A percentile compares a stretch with the other conserved stretches of the same genome.
Conservation (phyloP, 2,888 invertebrate species). For the Oligia fasciuncula region DNA sequence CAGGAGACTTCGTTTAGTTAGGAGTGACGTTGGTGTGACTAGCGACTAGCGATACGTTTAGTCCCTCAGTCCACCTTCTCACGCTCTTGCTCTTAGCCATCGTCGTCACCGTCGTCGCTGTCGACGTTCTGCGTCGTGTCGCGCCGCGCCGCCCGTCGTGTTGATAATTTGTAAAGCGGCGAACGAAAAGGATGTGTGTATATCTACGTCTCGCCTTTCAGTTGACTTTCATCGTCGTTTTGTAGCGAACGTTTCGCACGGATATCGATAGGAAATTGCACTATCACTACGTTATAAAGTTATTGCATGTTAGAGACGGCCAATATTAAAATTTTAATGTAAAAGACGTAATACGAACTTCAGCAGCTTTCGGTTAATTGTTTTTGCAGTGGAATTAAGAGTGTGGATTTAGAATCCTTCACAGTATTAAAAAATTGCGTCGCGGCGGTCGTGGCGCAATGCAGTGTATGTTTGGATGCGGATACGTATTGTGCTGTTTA, state of each 20-base stretch:
- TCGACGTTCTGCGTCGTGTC: conserved; percentile 71
- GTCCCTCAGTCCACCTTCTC: conserved; percentile 76
- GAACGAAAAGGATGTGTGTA: conserved; percentile 89
- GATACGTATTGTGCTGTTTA: conserved; percentile 83
- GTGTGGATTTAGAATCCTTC: conserved; percentile 72
- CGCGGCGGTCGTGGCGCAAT: conserved; percentile 88
- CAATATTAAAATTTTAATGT: conserved; percentile 68
- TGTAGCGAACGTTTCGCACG: conserved; percentile 89
- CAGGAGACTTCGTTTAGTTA: conserved; percentile 75
- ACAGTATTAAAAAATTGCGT: conserved; percentile 79
- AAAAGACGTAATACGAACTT: conserved; percentile 66
- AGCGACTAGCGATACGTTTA: conserved; percentile 80
- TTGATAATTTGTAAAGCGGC: conserved; percentile 87
- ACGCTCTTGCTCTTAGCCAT: conserved; percentile 72
- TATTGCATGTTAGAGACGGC: conserved; percentile 78
- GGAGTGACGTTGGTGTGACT: conserved; percentile 82
- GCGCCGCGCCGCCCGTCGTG: conserved; percentile 75
- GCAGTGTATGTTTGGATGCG: conserved; percentile 88
- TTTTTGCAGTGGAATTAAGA: conserved; percentile 65
- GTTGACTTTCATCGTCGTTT: conserved; percentile 90
- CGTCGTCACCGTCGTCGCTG: conserved; percentile 71
- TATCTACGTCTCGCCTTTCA: conserved; percentile 90
- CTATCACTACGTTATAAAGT: conserved; percentile 88
- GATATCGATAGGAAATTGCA: conserved; percentile 88
- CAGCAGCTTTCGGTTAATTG: conserved; percentile 54